Percentiles rank a stretch among this genome's conserved stretches.
phyloP scores from a whole-genome alignment of 2,797 vertebrate species.

The Petrocephalus schoutedeni region DNA sequence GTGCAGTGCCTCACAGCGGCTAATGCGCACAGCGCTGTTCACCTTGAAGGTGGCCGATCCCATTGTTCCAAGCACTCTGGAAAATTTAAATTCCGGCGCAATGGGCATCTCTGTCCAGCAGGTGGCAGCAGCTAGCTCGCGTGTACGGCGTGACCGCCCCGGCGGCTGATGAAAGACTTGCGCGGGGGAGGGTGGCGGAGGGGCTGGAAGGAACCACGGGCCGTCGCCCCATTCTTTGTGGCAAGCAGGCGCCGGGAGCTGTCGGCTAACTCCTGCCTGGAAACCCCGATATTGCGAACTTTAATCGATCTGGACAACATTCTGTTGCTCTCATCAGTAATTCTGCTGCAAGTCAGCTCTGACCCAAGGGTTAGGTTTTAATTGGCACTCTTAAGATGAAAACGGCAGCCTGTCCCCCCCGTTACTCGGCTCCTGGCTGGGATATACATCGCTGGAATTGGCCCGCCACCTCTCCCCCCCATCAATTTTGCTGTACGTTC shows the following conservation, averaged over 20 bases:
- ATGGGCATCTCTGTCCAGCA: conserved; percentile 46
- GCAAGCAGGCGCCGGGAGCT: neutral
- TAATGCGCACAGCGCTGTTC: neutral
- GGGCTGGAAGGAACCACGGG: neutral
- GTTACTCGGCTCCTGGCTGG: neutral
- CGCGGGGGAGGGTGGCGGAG: neutral
- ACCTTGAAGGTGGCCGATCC: neutral
- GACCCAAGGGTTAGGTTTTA: conserved; percentile 19
- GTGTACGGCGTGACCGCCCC: conserved; percentile 25
- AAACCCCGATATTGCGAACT: neutral
- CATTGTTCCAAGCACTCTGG: neutral
- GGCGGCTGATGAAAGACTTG: neutral
- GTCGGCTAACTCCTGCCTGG: neutral
- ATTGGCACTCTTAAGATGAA: conserved; percentile 21
- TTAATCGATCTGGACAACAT: conserved; percentile 6
- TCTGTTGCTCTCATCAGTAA: conserved; percentile 13
- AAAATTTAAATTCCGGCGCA: conserved; percentile 24
- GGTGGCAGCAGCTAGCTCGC: conserved; percentile 62
- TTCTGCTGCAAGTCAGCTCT: conserved; percentile 10
- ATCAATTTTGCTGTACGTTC: neutral
- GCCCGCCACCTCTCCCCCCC: neutral
- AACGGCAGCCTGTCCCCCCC: neutral
- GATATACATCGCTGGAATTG: neutral
- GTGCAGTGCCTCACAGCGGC: neutral
- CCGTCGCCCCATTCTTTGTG: conserved; percentile 13